Conservation (phyloP, 1,140 invertebrate genomes). For the Theocolax elegans region DNA sequence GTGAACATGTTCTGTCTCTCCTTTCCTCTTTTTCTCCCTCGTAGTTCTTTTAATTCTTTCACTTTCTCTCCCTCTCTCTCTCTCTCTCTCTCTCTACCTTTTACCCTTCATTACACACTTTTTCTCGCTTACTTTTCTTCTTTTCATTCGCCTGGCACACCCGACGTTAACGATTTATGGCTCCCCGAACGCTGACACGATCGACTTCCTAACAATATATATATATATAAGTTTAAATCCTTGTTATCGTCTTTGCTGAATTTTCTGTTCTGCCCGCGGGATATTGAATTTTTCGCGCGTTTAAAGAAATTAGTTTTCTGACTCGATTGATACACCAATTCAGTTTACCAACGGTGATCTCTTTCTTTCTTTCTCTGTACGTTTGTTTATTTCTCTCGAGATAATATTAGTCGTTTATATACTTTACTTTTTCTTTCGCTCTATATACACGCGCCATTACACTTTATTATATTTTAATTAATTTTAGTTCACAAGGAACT, state of each 20-base stretch:
- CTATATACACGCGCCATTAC: too few species aligned
- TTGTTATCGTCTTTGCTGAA: conserved; percentile 26
- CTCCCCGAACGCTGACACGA: conserved; percentile 23
- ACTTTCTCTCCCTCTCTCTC: too few species aligned
- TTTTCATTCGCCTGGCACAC: conserved; percentile 8
- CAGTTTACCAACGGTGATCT: not conserved
- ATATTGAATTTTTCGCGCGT: conserved; percentile 25
- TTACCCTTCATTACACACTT: conserved; percentile 21
- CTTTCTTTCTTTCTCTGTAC: not conserved
- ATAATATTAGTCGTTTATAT: too few species aligned
- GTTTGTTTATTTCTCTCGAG: too few species aligned
- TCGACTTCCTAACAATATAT: conserved; percentile 34
- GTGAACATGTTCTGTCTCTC: too few species aligned
- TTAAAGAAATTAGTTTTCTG: conserved; percentile 5
- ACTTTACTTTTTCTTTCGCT: too few species aligned
- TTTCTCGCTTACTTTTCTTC: not conserved
- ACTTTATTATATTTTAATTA: too few species aligned
- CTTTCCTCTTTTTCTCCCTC: too few species aligned
- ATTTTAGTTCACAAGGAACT: too few species aligned
- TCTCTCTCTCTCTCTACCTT: not conserved
- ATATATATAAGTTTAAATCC: conserved; percentile 24
- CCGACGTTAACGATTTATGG: conserved; percentile 29
- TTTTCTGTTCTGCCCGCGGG: not conserved
- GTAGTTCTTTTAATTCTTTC: too few species aligned
- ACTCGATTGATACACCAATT: too few species aligned